A percentile compares a stretch with the other conserved stretches of the same genome.
Evolutionary conservation across 2,797 vertebrate species (phyloP).

Genomic region (Ctenosaura bakeri): DNA sequence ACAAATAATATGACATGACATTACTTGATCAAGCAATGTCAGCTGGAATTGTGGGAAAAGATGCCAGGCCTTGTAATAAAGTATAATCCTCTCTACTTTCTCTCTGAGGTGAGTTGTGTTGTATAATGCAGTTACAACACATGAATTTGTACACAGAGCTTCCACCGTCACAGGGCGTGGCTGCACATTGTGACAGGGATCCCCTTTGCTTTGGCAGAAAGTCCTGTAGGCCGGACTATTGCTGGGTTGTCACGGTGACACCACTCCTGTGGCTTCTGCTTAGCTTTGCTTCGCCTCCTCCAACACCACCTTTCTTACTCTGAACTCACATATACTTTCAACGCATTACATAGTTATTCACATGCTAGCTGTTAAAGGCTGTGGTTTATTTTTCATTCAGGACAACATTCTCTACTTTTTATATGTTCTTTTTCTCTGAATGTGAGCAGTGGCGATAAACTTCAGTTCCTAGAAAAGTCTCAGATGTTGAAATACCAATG

Average conservation of each 20-base stretch:
- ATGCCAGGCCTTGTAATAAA: background rate
- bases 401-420: background rate
- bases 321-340: background rate
- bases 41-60: background rate
- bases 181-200: background rate
- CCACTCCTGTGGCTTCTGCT: slow-evolving; percentile 5
- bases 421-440: background rate
- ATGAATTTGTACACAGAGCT: background rate
- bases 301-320: background rate
- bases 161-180: background rate
- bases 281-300: background rate
- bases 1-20: background rate
- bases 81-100: background rate
- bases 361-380: background rate
- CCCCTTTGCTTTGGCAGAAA: slow-evolving; percentile 9
- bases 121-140: background rate
- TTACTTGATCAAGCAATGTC: background rate
- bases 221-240: background rate
- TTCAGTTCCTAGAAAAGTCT: slow-evolving; percentile 37
- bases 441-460: slow-evolving; percentile 4
- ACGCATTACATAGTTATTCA: background rate
- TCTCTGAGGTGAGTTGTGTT: background rate
- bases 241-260: slow-evolving; percentile 27
- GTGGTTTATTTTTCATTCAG: background rate
- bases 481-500: slow-evolving; percentile 47